phyloP scores from a whole-genome alignment of 2,797 vertebrate species.

The Alfaro cultratus region DNA sequence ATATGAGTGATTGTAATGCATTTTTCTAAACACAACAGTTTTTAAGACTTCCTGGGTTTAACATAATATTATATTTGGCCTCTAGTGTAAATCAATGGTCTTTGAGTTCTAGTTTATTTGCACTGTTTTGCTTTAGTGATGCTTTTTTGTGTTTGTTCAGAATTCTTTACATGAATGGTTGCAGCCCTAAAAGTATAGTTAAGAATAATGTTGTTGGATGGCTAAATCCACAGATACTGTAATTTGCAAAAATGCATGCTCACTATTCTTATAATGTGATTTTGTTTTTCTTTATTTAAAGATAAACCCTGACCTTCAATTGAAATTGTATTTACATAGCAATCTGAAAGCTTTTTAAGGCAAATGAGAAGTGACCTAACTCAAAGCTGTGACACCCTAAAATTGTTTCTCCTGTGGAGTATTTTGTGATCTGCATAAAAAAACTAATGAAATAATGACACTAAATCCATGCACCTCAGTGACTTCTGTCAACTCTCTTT shows the following conservation, averaged over 20 bases:
- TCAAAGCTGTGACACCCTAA: slow-evolving; percentile 21
- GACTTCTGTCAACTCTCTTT: slow-evolving; percentile 67
- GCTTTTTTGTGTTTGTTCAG: neutral
- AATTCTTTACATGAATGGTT: neutral
- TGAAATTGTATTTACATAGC: slow-evolving; percentile 39
- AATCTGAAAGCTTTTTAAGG: slow-evolving; percentile 24
- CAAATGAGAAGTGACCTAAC: slow-evolving; percentile 19
- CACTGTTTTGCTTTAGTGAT: neutral
- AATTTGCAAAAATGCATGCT: slow-evolving; percentile 37
- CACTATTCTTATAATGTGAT: slow-evolving; percentile 41
- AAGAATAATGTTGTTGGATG: slow-evolving; percentile 42
- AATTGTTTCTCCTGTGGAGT: slow-evolving; percentile 46
- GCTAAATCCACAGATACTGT: slow-evolving; percentile 27
- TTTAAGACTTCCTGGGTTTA: neutral
- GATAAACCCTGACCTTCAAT: slow-evolving; percentile 59
- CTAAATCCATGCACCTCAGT: slow-evolving; percentile 53
- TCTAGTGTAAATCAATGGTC: neutral
- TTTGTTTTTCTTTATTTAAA: slow-evolving; percentile 52
- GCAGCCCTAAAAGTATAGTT: slow-evolving; percentile 13
- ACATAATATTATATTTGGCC: neutral
- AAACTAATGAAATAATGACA: slow-evolving; percentile 58
- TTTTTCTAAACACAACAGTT: neutral
- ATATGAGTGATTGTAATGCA: neutral
- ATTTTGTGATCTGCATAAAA: slow-evolving; percentile 25
- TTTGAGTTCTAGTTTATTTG: neutral